Conservation (phyloP, 2,888 invertebrate genomes). For the Drosophila infuscata region DNA sequence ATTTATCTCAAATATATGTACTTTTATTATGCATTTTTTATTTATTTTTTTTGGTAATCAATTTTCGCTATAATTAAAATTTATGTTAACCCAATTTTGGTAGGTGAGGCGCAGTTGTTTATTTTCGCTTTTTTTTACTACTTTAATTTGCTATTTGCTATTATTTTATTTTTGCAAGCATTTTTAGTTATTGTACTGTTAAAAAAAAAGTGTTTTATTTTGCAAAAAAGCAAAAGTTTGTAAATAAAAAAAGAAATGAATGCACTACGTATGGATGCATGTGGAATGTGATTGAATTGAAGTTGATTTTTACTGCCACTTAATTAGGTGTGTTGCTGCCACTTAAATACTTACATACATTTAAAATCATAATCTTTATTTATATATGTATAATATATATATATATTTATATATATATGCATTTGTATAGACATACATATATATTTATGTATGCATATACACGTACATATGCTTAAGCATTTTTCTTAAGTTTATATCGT, state of each 20-base stretch:
- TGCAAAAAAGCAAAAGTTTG: constrained; percentile 6
- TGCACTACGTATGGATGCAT: constrained; percentile 33
- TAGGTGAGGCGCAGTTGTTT: constrained; percentile 34
- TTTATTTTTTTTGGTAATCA: constrained; percentile 39
- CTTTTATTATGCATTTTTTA: constrained; percentile 10
- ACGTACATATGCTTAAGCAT: constrained; percentile 50
- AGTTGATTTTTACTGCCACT: constrained; percentile 55
- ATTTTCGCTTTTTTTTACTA: constrained; percentile 37
- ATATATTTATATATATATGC: constrained; percentile 27
- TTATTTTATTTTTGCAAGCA: constrained; percentile 60
- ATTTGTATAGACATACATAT: constrained; percentile 1
- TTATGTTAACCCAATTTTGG: constrained; percentile 34
- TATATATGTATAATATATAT: constrained; percentile 32
- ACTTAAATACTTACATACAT: constrained; percentile 79
- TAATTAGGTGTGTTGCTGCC: constrained; percentile 67
- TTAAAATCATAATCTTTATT: constrained; percentile 69
- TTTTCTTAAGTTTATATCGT: constrained; percentile 59
- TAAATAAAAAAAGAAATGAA: constrained; percentile 24
- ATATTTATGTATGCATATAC: constrained; percentile 18
- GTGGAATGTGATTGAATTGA: constrained; percentile 38
- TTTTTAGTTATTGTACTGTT: constrained; percentile 32
- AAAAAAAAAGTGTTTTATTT: constrained; percentile 13
- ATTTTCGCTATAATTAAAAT: constrained; percentile 66
- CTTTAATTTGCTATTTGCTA: constrained; percentile 63
- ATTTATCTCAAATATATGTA: constrained; percentile 26